phyloP scores from a whole-genome alignment of 2,888 invertebrate species.

The Himalopsyche tibetana region DNA sequence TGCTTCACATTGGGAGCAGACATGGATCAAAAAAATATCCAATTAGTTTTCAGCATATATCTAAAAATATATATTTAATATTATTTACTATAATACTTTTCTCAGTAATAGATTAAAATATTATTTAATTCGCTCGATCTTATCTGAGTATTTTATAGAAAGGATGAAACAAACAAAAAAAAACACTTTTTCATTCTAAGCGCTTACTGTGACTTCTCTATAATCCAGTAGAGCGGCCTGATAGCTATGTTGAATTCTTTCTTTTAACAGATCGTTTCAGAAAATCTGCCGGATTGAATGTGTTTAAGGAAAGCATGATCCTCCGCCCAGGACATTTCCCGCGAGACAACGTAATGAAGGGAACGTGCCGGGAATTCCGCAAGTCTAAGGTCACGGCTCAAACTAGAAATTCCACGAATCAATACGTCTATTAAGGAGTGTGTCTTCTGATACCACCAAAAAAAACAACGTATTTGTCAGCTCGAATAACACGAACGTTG shows the following conservation, averaged over 20 bases:
- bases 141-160: too few species aligned
- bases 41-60: too few species aligned
- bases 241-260: not conserved
- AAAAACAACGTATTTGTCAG: not conserved
- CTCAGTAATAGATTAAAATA: too few species aligned
- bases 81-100: too few species aligned
- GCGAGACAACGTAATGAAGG: slow-evolving; percentile 59
- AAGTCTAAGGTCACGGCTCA: slow-evolving; percentile 57
- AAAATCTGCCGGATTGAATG: slow-evolving; percentile 42
- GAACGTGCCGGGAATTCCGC: slow-evolving; percentile 59
- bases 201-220: not conserved
- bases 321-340: slow-evolving; percentile 44
- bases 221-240: slow-evolving; percentile 8
- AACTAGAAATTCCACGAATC: slow-evolving; percentile 44
- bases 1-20: too few species aligned
- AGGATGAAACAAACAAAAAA: too few species aligned
- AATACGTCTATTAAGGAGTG: slow-evolving; percentile 47
- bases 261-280: slow-evolving; percentile 36
- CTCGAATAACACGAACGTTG: not conserved
- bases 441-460: slow-evolving; percentile 3
- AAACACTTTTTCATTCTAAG: not conserved
- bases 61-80: too few species aligned
- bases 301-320: slow-evolving; percentile 22
- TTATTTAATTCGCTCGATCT: too few species aligned
- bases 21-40: too few species aligned